Evolutionary conservation across 2,797 vertebrate genomes (phyloP).

Genomic region (Spea hammondii): DNA sequence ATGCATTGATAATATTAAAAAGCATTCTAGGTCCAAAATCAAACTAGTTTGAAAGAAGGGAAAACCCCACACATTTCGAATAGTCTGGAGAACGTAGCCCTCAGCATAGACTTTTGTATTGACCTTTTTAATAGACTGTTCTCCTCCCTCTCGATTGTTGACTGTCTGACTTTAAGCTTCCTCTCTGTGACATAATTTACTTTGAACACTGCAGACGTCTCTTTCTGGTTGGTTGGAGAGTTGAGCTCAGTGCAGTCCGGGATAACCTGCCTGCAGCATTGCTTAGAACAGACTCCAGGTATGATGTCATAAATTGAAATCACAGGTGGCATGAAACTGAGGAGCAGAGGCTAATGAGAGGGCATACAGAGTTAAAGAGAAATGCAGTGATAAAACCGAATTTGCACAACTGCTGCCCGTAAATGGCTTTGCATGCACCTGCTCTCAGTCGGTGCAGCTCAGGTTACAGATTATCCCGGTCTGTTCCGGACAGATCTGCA

Average conservation of each 20-base stretch:
- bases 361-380: conserved; percentile 48
- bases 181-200: conserved; percentile 43
- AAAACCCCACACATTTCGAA: conserved; percentile 1
- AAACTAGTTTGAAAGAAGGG: not conserved
- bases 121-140: conserved; percentile 29
- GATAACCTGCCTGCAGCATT: conserved; percentile 48
- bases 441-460: conserved; percentile 8
- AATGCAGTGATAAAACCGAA: conserved; percentile 39
- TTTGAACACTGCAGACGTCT: conserved; percentile 42
- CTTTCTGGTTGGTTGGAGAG: conserved; percentile 52
- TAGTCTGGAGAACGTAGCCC: not conserved
- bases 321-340: conserved; percentile 50
- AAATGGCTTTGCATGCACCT: conserved; percentile 37
- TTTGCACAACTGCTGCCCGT: conserved; percentile 23
- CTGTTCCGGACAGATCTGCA: not conserved
- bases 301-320: conserved; percentile 54
- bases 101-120: conserved; percentile 30
- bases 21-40: too few species aligned
- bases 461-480: conserved; percentile 26
- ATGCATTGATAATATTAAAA: too few species aligned
- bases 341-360: conserved; percentile 49
- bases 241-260: conserved; percentile 49
- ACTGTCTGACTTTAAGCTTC: conserved; percentile 47
- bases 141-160: conserved; percentile 38
- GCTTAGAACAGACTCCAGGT: conserved; percentile 51